Evolutionary conservation across 1,140 invertebrate species (phyloP).

Genomic region (Cherax destructor): DNA sequence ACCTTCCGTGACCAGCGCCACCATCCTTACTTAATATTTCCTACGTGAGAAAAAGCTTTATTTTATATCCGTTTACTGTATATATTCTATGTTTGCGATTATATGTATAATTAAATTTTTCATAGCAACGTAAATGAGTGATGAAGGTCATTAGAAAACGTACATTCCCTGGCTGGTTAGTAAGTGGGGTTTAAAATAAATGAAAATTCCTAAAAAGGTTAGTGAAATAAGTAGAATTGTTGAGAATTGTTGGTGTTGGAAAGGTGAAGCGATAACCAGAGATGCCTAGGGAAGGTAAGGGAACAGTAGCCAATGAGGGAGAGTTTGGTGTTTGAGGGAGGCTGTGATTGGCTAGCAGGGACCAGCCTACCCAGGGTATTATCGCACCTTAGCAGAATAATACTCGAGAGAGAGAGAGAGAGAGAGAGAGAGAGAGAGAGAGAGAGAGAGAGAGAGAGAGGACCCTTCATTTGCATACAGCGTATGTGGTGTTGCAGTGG

Average conservation of each 20-base stretch:
- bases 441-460: not conserved
- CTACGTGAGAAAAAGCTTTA: too few species aligned
- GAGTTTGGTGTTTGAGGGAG: not conserved
- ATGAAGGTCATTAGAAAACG: too few species aligned
- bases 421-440: not conserved
- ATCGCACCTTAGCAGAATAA: not conserved
- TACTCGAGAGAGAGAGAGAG: not conserved
- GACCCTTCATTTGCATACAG: not conserved
- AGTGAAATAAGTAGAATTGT: not conserved
- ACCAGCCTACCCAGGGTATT: conserved; percentile 12
- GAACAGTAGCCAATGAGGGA: conserved; percentile 7
- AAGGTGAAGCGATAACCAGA: conserved; percentile 1
- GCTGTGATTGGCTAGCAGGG: conserved; percentile 22
- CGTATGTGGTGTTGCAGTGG: not conserved
- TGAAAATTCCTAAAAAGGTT: too few species aligned
- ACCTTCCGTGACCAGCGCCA: too few species aligned
- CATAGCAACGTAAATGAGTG: too few species aligned
- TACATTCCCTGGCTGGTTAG: too few species aligned
- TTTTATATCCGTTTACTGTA: too few species aligned
- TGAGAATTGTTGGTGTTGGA: not conserved
- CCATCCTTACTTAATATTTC: too few species aligned
- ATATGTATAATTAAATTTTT: too few species aligned
- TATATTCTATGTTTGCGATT: too few species aligned
- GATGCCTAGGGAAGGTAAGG: conserved; percentile 23
- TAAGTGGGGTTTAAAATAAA: too few species aligned